Base-by-base conservation (phyloP, 2,888 invertebrate genomes). In the Coremacera marginata region DNA sequence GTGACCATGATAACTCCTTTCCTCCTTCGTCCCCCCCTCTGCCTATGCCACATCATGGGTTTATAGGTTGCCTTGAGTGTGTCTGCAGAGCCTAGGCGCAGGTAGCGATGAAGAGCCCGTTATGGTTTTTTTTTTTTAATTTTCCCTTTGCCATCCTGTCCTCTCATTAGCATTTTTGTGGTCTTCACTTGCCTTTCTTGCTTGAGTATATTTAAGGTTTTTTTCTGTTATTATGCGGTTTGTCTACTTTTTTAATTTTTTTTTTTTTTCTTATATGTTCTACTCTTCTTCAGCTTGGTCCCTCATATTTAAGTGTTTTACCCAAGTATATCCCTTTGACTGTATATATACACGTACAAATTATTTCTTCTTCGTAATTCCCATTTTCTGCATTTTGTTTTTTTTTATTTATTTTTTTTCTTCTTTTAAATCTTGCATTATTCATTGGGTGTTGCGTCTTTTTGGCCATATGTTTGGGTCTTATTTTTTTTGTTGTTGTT, bases 111-210 rank as follows among this genome's bases (percentile, higher is more conserved):
- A n/a, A n/a, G n/a, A n/a, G n/a, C n/a, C n/a, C n/a, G n/a, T 57
- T 57, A n/a, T 44, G 14, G 11, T 44, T 44, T 44, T 44, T 44
- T 44, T 25, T 57, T 57, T 19, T 11, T 3, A 5, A 27, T 65
- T 37, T 67, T 37, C 9, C 51, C 68, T 68, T 68, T 49, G 22
- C 25, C 22, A 9, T 22, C 51, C 5, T 44, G 19, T 22, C 51
- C 0, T 49, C 68, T 68, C 27, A 68, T 68, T 68, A 49, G 68
- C 68, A 68, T 68, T 67, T 27, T 51, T 51, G 51, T 22, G 68
- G 25, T 68, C 16, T 57, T 71, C 37, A 22, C 37, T 22, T 44
- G 67, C 8, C 8, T 67, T n/a, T 67, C 7, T 49, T 37, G 2
- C 3, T 34, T 27, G n/a, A 37, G 14, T 11, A 31, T 65, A 65